These are phyloP conservation scores for Caradrina kadenii DNA, from an alignment of 2,888 invertebrate genomes.

Conservation along the genomic window DNA sequence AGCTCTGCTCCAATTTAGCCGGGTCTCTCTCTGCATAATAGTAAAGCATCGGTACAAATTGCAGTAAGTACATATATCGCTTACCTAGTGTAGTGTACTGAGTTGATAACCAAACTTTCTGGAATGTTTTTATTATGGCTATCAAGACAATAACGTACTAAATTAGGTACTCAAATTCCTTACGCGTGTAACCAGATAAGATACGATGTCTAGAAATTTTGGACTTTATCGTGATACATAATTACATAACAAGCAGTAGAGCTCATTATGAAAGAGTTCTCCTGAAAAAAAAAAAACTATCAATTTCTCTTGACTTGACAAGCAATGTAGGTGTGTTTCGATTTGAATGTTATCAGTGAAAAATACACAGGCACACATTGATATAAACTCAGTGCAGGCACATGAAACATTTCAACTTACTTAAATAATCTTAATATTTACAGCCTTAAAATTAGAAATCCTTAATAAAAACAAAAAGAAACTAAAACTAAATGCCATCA, in stretches of 20 bases:
- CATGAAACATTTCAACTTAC: too few species aligned
- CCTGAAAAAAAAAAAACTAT: too few species aligned
- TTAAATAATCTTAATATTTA: too few species aligned
- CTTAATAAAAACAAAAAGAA: too few species aligned
- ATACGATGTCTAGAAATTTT: background rate
- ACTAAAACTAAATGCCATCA: too few species aligned
- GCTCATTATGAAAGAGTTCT: too few species aligned
- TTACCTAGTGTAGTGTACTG: background rate
- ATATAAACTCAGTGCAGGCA: too few species aligned
- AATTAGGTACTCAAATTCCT: background rate
- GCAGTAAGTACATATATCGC: background rate
- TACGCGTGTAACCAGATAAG: background rate
- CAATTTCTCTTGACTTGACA: too few species aligned
- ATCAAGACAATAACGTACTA: background rate
- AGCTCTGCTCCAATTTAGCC: conserved; percentile 48
- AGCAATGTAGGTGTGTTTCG: too few species aligned
- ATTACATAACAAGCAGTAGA: background rate
- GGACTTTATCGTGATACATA: background rate
- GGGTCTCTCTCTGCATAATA: background rate
- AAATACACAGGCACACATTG: too few species aligned
- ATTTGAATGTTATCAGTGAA: too few species aligned
- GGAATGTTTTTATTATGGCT: conserved; percentile 6
- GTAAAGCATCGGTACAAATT: conserved; percentile 16
- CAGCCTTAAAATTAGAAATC: too few species aligned
- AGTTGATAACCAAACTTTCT: conserved; percentile 3